Evolutionary conservation across 2,888 invertebrate genomes (phyloP), one percentile per base, ranked within the genome.

Genomic region (Limnephilus lunatus): DNA sequence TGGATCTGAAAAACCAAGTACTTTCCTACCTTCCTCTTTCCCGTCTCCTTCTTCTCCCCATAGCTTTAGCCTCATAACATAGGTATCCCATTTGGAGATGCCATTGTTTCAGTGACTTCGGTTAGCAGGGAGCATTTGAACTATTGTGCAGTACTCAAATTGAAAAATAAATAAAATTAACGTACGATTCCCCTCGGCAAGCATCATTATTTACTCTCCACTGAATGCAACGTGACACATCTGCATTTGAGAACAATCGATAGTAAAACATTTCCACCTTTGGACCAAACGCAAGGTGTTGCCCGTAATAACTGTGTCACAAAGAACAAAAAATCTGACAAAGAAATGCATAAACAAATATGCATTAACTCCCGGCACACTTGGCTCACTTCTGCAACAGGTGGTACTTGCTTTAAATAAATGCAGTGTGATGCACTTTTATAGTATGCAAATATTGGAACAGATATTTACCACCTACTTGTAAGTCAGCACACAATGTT

Each of bases 221-320:
- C 68, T 32, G 68, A 25, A n/a, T 68, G 32, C 14, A 87, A 87
- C 91, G 91, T 91, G 91, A 88, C 39, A 82, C 91, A 91, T 91
- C 91, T 91, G 91, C 82, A 80, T 53, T 68, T 82, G 30, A 85
- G 31, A 88, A 91, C 91, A 88, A 91, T 88, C 88, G 88, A 68
- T 81, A 39, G 39, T 87, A 44, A 86, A 48, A 91, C 12, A 90
- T 90, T 44, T 90, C 15, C 39, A 53, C 85, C 90, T 85, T 85
- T 85, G n/a, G 81, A 81, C n/a, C 81, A n/a, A 39, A 39, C 44
- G 25, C 81, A 81, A 39, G 89, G 39, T 39, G 89, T 48, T 39
- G 81, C 32, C n/a, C 19, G 44, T 81, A 81, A 35, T 89, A 68
- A 68, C 68, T 89, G 89, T 89, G 81, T 89, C 89, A 81, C 82